These are phyloP conservation scores for Scomber scombrus DNA, from an alignment of 2,113 vertebrate species.

Conservation along the genomic window DNA sequence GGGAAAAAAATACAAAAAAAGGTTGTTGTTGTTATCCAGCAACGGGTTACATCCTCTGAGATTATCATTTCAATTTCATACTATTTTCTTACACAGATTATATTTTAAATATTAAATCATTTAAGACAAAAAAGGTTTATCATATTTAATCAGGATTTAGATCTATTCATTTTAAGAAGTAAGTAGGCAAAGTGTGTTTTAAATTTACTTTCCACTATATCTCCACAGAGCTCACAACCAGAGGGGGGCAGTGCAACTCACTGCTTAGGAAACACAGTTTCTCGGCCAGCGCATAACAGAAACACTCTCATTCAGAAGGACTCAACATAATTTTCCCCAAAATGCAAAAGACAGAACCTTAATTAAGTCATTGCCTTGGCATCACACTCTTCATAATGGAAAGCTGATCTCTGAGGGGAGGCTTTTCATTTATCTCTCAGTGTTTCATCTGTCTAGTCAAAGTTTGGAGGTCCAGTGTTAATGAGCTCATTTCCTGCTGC, in stretches of 20 bases:
- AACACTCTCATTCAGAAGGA: background rate
- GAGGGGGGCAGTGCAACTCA: constrained; percentile 60
- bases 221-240: background rate
- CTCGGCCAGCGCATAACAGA: background rate
- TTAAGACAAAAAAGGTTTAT: background rate
- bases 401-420: background rate
- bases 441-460: background rate
- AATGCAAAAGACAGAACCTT: background rate
- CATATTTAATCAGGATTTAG: background rate
- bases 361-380: background rate
- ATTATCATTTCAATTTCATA: too few species aligned
- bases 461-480: constrained; percentile 20
- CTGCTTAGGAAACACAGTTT: background rate
- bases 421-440: background rate
- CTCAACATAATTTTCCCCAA: background rate
- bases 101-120: background rate
- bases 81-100: too few species aligned
- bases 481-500: constrained; percentile 30
- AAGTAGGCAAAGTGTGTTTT: background rate
- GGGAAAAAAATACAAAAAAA: too few species aligned
- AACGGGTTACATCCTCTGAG: too few species aligned
- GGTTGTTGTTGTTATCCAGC: too few species aligned
- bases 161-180: background rate
- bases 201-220: background rate
- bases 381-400: constrained; percentile 7